Base-by-base conservation (phyloP, 2,797 vertebrate species). In the Micromesistius poutassou region DNA sequence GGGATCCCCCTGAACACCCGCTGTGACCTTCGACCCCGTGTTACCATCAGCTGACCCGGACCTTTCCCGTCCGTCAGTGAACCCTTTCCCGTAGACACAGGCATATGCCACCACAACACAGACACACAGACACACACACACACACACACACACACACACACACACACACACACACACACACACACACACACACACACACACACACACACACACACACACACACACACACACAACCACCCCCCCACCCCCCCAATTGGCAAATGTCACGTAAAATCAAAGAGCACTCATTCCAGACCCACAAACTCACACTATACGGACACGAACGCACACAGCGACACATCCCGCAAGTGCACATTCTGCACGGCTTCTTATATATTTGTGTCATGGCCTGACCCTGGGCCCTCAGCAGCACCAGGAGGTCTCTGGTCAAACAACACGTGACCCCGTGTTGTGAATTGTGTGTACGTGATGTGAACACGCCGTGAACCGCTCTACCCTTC, bases 11-110 rank as follows among this genome's bases (percentile, higher is more conserved):
- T n/a, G 7, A 84, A 87, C 74, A 2, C 25, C 89, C 86, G 81
- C 84, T 85, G 85, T 82, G 81, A 90, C 86, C 88, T 86, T 83
- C 81, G 79, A 87, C 85, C 78, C 83, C 66, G 42, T 79, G 83
- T 86, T 89, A 90, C 87, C 91, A 89, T 84, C 88, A 88, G 86
- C 81, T 88, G 86, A 84, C 79, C 77, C 40, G 83, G 89, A 89
- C 84, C 84, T 82, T 81, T 88, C 88, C 83, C 8, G 4, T 9
- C 25, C 36, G 8, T 36, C 6, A 13, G 30, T 71, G 68, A 28
- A 30, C n/a, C 19, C 30, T 35, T 9, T 72, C 25, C 8, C 71
- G 28, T 77, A n/a, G 42, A 5, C 70, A 84, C 77, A 82, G 22
- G 76, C 73, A 77, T 13, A 74, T n/a, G 13, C n/a, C 22, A 12